Base-by-base conservation (phyloP, 2,113 vertebrate genomes). In the Corydoras sp. region DNA sequence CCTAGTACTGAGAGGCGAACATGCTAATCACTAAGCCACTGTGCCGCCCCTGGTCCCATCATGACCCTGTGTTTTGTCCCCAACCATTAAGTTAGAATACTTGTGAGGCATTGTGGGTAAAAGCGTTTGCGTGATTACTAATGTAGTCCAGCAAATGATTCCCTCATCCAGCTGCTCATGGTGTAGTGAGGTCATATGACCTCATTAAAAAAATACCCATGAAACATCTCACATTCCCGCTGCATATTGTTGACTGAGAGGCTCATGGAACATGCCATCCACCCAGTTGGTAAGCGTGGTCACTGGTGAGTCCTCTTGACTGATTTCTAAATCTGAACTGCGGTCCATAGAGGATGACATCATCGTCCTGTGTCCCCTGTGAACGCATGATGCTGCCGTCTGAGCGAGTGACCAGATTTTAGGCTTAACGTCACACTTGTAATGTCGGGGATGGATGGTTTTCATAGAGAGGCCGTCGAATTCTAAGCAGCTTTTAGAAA, bases 271-370 rank as follows among this genome's bases (percentile, higher is more conserved):
- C 73, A 97, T 94, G 49, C 96, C 97, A 6, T 99, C 96, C 79
- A 99, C 93, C 97, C 97, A 99, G 86, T 98, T 96, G 92, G 95
- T 93, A 77, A 99, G 93, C 50, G 88, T 94, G 79, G 93, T 87
- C 9, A 98, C 95, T 0, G 97, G 94, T 14, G 95, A 99, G 82
- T 96, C 94, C 85, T 93, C 92, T 73, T 90, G 90, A 43, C 4
- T 43, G 35, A 43, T 43, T 72, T 83, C 65, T 9, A 88, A 81
- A 3, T 87, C 86, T 14, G 88, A 77, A 0, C 87, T 85, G 71
- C 90, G 81, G 10, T 83, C 73, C 0, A 85, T 81, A 18, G 89
- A 82, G 0, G 84, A 81, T 0, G 84, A 82, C 0, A 86, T 80
- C 5, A 85, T 71, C 0, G 74, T 76, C 1, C 84, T 86, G 8